These are phyloP conservation scores for Rotaria socialis DNA, from an alignment of 2,888 invertebrate genomes.

Conservation along the genomic window DNA sequence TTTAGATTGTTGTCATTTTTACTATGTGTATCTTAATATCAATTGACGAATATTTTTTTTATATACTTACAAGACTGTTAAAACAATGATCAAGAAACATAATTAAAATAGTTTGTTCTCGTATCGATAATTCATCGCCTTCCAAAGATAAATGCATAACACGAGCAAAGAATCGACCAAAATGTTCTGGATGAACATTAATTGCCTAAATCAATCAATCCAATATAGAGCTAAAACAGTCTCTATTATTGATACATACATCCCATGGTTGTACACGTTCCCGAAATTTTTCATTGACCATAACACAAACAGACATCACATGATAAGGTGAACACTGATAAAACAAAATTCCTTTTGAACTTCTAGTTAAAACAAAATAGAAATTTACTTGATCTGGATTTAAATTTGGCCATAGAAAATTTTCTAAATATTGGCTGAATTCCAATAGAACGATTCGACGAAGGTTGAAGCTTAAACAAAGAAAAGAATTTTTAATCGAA, in stretches of 20 bases:
- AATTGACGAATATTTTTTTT: constrained; percentile 6
- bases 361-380: too few species aligned
- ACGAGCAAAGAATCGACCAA: constrained; percentile 30
- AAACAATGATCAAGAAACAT: constrained; percentile 92
- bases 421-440: constrained; percentile 72
- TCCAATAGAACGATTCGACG: constrained; percentile 90
- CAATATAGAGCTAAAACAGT: background rate
- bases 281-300: constrained; percentile 96
- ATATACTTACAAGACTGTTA: constrained; percentile 75
- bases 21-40: too few species aligned
- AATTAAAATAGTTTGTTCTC: constrained; percentile 74
- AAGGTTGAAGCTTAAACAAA: constrained; percentile 53
- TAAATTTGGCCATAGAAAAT: constrained; percentile 93
- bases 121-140: constrained; percentile 59
- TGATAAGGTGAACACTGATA: constrained; percentile 62
- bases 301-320: constrained; percentile 89
- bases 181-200: constrained; percentile 31
- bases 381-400: constrained; percentile 63
- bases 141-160: constrained; percentile 65
- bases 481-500: constrained; percentile 49
- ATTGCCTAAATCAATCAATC: background rate
- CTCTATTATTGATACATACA: background rate
- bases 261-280: constrained; percentile 90
- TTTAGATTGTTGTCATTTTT: too few species aligned
- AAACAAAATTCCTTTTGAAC: too few species aligned